Percentiles rank a stretch among this genome's conserved stretches.
phyloP scores from a whole-genome alignment of 1,140 invertebrate genomes.

The Stenopsyche tienmushanensis region DNA sequence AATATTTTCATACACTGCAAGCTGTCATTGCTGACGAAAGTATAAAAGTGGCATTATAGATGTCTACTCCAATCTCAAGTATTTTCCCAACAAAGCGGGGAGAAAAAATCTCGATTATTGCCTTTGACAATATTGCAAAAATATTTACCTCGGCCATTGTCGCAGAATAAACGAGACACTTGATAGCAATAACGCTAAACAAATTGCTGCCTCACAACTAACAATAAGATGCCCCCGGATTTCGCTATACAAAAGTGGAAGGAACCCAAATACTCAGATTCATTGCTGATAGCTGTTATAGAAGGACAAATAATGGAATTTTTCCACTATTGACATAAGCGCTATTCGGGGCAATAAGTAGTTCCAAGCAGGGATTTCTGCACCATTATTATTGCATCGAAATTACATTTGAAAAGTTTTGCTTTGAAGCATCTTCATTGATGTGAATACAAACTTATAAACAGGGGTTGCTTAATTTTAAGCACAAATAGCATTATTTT shows the following conservation, averaged over 20 bases:
- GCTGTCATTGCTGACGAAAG: neutral
- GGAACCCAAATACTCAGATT: neutral
- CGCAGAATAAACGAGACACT: conserved; percentile 38
- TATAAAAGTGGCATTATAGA: neutral
- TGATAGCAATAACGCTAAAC: conserved; percentile 40
- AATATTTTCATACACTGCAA: neutral
- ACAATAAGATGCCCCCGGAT: conserved; percentile 22
- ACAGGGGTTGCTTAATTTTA: no score
- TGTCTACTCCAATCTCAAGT: neutral
- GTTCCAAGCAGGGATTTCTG: conserved; percentile 18
- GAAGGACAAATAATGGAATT: conserved; percentile 35
- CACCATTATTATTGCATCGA: conserved; percentile 17
- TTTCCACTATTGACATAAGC: conserved; percentile 30
- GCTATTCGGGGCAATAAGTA: conserved; percentile 9
- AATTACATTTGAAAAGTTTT: conserved; percentile 26
- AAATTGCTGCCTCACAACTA: conserved; percentile 30
- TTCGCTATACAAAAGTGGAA: neutral
- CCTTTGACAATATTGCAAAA: conserved; percentile 41
- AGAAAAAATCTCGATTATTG: conserved; percentile 37
- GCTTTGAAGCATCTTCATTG: no score
- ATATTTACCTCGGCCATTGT: conserved; percentile 40
- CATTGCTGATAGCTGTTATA: neutral
- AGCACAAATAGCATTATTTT: neutral
- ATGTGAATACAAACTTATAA: no score
- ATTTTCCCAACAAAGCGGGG: neutral